Evolutionary conservation across 2,888 invertebrate species (phyloP).

Genomic region (Hanleya hanleyi): DNA sequence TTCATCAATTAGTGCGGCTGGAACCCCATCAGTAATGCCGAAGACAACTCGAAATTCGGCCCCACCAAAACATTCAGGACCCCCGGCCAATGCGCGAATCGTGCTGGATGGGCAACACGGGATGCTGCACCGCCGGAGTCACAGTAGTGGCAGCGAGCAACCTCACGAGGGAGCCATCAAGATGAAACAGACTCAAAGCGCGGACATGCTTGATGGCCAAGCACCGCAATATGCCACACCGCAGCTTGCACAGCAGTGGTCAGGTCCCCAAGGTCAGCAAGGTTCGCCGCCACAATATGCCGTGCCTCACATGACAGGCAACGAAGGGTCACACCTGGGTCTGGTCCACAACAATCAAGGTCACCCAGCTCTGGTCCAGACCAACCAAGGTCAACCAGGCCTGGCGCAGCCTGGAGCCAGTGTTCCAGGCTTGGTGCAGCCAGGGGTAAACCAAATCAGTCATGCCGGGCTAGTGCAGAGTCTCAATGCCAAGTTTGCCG

Average conservation of each 20-base stretch:
- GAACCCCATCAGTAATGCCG: constrained; percentile 48
- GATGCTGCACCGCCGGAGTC: constrained; percentile 38
- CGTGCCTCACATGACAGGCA: constrained; percentile 22
- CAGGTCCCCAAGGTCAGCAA: constrained; percentile 18
- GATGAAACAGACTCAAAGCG: constrained; percentile 1
- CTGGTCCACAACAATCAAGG: background rate
- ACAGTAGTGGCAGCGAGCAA: constrained; percentile 16
- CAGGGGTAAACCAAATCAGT: too few relatives aligned
- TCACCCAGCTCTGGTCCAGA: background rate
- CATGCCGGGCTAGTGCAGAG: constrained; percentile 46
- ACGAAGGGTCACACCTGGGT: too few relatives aligned
- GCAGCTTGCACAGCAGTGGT: background rate
- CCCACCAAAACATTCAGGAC: constrained; percentile 44
- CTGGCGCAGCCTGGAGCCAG: background rate
- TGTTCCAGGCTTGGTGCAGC: background rate
- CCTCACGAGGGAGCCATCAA: background rate
- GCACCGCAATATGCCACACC: background rate
- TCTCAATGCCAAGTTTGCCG: constrained; percentile 55
- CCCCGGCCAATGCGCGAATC: constrained; percentile 10
- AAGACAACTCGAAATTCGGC: constrained; percentile 48
- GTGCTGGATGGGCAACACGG: background rate
- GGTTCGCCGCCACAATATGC: constrained; percentile 21
- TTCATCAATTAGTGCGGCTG: constrained; percentile 59
- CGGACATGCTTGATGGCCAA: constrained; percentile 3
- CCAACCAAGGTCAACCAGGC: background rate